Conservation (phyloP, 1,140 invertebrate species). For the Tenebrio molitor region DNA sequence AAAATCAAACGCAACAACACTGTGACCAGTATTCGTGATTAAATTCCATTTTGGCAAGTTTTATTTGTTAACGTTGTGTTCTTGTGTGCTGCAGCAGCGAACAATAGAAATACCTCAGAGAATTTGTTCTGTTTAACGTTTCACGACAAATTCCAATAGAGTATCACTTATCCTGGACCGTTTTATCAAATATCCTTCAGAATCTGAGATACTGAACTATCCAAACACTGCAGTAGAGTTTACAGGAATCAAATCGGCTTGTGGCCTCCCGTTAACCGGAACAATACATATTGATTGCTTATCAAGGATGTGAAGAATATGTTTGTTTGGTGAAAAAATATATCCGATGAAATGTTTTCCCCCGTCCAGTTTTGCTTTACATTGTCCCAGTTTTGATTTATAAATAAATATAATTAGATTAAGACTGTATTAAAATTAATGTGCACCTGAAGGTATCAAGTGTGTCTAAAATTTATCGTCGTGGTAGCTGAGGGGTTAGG, state of each 20-base stretch:
- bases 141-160: neutral
- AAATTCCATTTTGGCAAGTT: too few species aligned
- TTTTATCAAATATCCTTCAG: constrained; percentile 28
- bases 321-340: too few species aligned
- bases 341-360: too few species aligned
- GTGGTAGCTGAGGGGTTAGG: neutral
- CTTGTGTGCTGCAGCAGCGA: neutral
- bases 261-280: neutral
- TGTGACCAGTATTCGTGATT: neutral
- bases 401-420: too few species aligned
- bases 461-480: neutral
- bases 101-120: constrained; percentile 10
- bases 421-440: too few species aligned
- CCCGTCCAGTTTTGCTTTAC: too few species aligned
- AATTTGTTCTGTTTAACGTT: constrained; percentile 3
- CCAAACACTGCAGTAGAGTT: constrained; percentile 2
- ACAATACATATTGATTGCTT: too few species aligned
- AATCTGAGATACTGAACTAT: neutral
- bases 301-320: too few species aligned
- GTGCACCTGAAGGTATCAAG: too few species aligned
- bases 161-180: constrained; percentile 5
- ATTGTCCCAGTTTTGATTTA: too few species aligned
- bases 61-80: too few species aligned
- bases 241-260: neutral
- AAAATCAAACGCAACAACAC: too few species aligned